These are phyloP conservation scores for Coptodon rendalli DNA, from an alignment of 2,113 vertebrate genomes.

Conservation along the genomic window DNA sequence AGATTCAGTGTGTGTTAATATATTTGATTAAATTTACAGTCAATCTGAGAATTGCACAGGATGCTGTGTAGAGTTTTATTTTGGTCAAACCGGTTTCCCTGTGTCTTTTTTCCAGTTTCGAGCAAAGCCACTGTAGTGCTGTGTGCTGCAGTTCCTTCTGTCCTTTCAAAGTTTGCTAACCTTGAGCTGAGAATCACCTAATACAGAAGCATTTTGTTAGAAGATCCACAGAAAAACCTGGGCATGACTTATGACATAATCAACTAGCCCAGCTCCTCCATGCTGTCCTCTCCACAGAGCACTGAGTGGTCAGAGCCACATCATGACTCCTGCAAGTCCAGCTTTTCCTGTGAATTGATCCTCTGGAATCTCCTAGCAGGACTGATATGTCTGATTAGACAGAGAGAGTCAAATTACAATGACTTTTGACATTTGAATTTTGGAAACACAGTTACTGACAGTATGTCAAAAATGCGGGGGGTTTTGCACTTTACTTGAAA, in stretches of 20 bases:
- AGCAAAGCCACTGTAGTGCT: not conserved
- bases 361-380: conserved; percentile 52
- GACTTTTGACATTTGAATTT: not conserved
- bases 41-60: not conserved
- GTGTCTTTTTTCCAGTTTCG: not conserved
- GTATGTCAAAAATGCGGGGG: not conserved
- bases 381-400: not conserved
- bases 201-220: not conserved
- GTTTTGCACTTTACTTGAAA: not conserved
- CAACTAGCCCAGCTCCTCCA: not conserved
- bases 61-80: not conserved
- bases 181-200: rapidly evolving
- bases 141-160: not conserved
- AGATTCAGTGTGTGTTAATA: rapidly evolving
- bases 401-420: not conserved
- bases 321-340: conserved; percentile 58
- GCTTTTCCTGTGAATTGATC: conserved; percentile 75
- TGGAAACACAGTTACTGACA: not conserved
- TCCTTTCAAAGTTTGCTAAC: not conserved
- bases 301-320: conserved; percentile 46
- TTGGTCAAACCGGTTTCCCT: not conserved
- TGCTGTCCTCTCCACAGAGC: no score
- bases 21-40: not conserved
- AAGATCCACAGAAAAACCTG: not conserved
- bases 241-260: not conserved